Percentiles rank a stretch among this genome's conserved stretches.
Evolutionary conservation across 2,888 invertebrate genomes (phyloP).

Genomic region (Protonemura montana): DNA sequence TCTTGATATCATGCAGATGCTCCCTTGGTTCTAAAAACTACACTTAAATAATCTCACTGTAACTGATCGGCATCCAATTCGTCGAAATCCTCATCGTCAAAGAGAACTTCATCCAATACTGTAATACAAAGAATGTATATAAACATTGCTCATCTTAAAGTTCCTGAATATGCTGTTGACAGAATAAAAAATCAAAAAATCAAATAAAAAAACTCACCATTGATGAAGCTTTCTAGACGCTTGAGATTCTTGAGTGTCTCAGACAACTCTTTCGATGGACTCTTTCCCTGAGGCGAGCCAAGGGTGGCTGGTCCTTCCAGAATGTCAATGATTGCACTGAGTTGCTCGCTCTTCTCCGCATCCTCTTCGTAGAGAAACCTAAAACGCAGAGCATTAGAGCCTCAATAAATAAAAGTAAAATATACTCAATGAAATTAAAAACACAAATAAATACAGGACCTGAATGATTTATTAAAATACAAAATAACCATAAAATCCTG

Average conservation of each 20-base stretch:
- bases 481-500: too few relatives aligned
- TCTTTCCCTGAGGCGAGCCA: slow-evolving; percentile 52
- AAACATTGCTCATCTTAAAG: not conserved
- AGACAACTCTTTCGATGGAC: slow-evolving; percentile 61
- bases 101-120: slow-evolving; percentile 55
- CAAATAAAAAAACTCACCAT: slow-evolving; percentile 55
- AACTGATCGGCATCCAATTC: slow-evolving; percentile 47
- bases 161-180: too few relatives aligned
- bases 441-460: too few relatives aligned
- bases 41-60: slow-evolving; percentile 46
- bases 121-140: slow-evolving; percentile 45
- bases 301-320: slow-evolving; percentile 52
- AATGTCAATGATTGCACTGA: slow-evolving; percentile 55
- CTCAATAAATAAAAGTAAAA: not conserved
- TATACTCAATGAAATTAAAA: not conserved
- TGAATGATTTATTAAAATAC: too few relatives aligned
- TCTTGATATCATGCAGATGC: slow-evolving; percentile 27
- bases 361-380: slow-evolving; percentile 55
- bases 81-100: slow-evolving; percentile 54
- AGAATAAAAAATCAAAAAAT: not conserved
- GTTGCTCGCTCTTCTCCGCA: slow-evolving; percentile 54
- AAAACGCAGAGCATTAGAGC: slow-evolving; percentile 41
- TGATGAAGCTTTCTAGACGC: slow-evolving; percentile 62
- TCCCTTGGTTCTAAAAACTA: slow-evolving; percentile 38
- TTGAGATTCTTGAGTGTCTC: slow-evolving; percentile 63